Base-by-base conservation (phyloP, 2,888 invertebrate genomes). In the Lampropteryx suffumata region DNA sequence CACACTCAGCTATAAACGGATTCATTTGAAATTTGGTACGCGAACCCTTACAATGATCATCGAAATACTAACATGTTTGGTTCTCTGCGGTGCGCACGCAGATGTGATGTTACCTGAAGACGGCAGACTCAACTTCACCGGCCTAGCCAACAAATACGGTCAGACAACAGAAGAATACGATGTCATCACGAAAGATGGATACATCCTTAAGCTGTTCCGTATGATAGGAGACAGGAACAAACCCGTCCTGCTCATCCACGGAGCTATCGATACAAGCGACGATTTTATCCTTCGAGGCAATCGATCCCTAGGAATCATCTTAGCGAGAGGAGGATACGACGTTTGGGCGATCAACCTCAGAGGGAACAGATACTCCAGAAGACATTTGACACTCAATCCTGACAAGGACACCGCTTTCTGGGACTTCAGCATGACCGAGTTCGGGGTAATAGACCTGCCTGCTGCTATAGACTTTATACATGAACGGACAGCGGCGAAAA, bases 361-460 rank as follows among this genome's bases (percentile, higher is more conserved):
- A 44, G 95, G 95, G 3, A 94, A 92, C 63, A 83, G 77, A 2
- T 93, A 93, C 67, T 91, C 92, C 1, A 76, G 86, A 21, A 77
- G 76, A 7, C 94, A 95, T 64, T 56, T 62, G 0, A 71, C 69
- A 0, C 59, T 84, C 74, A 55, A 84, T 39, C 73, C 85, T 0
- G 67, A 78, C 35, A 55, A 29, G 0, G 82, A 91, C 35, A 46
- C 59, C 12, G 42, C 63, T 0, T 92, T 76, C 61, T 92, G 92
- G 92, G 57, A 84, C 35, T 92, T 89, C 59, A 92, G 92, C 52
- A 92, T 91, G 83, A 93, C 95, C 68, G 94, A 96, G 67, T 93
- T 94, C 73, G 95, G 94, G 0, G 61, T 76, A 12, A 91, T 91
- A 60, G 96, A 96, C 70, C 60, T 95, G 0, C 93, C 95, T 0